Conservation (phyloP, 2,113 vertebrate species). For the Microcebus griseorufus region DNA sequence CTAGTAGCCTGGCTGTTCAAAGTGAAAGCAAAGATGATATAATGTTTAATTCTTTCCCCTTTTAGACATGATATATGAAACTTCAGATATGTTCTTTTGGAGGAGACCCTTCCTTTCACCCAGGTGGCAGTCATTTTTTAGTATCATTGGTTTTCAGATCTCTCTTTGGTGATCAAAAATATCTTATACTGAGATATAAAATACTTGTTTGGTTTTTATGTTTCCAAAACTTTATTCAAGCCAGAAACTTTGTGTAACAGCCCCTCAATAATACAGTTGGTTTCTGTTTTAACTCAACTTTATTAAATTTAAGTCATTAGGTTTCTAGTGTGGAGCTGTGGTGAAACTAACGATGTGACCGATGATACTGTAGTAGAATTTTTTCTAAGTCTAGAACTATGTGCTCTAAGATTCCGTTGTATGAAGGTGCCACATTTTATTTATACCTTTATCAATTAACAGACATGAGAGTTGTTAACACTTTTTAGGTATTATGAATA, state of each 20-base stretch:
- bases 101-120: neutral
- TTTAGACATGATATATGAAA: neutral
- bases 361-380: neutral
- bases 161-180: neutral
- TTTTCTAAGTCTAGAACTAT: conserved; percentile 3
- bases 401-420: neutral
- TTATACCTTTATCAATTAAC: neutral
- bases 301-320: conserved; percentile 14
- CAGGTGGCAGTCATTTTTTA: neutral
- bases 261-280: neutral
- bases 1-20: neutral
- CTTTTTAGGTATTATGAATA: neutral
- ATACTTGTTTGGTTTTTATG: neutral
- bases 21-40: neutral
- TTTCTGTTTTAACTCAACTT: neutral
- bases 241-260: neutral
- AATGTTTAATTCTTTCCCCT: neutral
- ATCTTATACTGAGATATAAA: neutral
- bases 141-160: neutral
- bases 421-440: neutral
- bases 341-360: neutral
- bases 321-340: neutral
- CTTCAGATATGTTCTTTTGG: neutral
- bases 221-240: conserved; percentile 8
- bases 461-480: neutral